Base-by-base conservation (phyloP, 2,888 invertebrate species). In the Melipona bicolor region DNA sequence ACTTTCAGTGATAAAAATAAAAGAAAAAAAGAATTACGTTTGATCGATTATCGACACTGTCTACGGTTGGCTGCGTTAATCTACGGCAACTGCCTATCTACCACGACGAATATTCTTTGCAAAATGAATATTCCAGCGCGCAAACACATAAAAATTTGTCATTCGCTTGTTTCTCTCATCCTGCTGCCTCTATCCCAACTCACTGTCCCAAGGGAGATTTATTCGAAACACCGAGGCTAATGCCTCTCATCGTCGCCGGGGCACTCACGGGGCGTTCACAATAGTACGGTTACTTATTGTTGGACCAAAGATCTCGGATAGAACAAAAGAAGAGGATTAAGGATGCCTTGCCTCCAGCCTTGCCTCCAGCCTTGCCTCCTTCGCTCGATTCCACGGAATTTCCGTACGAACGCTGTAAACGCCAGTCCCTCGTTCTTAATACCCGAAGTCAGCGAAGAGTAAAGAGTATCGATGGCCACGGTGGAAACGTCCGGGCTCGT, bases 401-500 rank as follows among this genome's bases (percentile, higher is more conserved):
- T 21, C 43, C 61, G 43, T 54, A 62, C n/a, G 19, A 59, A 61
- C 17, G 32, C 27, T 50, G 54, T 50, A 62, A 70, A 52, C 24
- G 61, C 24, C 61, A 61, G 61, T 69, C 74, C 19, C 52, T 6
- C 9, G 17, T n/a, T 52, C 73, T 73, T 65, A 65, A 64, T 74
- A 74, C 21, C 54, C 24, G 24, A 65, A 67, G 74, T 75, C 32
- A 36, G 24, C 9, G 21, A 4, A 4, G 74, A 4, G 74, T 21
- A 24, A 77, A 54, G 77, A 70, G 71, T 81, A 72, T 76, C 61
- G 59, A 71, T 56, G 65, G 54, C 43, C 68, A 52, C 6, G 50
- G 50, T 19, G 77, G 78, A 72, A 71, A 71, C 76, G 82, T 72
- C 50, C 56, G 67, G 50, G 43, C 72, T 56, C 71, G 87, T 54